A percentile compares a stretch with the other conserved stretches of the same genome.
phyloP scores from a whole-genome alignment of 1,140 invertebrate genomes.

The Heliconius himera region DNA sequence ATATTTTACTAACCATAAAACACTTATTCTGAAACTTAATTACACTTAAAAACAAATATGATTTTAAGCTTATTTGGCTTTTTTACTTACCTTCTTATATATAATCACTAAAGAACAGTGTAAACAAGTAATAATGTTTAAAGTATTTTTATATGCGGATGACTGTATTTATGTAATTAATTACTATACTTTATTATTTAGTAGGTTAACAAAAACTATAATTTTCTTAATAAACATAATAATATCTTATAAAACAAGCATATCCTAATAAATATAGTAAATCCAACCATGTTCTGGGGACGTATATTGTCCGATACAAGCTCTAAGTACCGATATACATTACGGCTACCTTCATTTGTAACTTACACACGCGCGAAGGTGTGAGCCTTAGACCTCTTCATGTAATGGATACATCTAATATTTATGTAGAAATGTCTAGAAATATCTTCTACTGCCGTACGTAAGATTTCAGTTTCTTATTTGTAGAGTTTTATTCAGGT shows the following conservation, averaged over 20 bases:
- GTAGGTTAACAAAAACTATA: no score
- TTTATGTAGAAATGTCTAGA: conserved; percentile 17
- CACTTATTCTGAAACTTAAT: no score
- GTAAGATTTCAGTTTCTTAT: neutral
- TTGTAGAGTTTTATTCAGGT: neutral
- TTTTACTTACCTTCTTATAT: no score
- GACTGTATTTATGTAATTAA: no score
- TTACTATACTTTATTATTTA: no score
- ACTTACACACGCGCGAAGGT: conserved; percentile 6
- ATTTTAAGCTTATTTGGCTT: no score
- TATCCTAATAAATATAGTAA: neutral
- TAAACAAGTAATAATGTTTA: no score
- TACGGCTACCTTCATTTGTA: conserved; percentile 11
- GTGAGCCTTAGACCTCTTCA: conserved; percentile 12
- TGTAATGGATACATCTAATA: conserved; percentile 11
- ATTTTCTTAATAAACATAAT: no score
- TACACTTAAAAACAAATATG: no score
- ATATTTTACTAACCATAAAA: no score
- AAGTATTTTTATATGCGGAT: no score
- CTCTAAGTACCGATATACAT: neutral
- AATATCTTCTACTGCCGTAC: neutral
- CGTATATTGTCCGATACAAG: neutral
- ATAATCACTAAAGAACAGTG: no score
- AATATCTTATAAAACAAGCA: neutral
- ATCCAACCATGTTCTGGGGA: neutral